Base-by-base conservation (phyloP, 2,888 invertebrate species). In the Thereva unica region DNA sequence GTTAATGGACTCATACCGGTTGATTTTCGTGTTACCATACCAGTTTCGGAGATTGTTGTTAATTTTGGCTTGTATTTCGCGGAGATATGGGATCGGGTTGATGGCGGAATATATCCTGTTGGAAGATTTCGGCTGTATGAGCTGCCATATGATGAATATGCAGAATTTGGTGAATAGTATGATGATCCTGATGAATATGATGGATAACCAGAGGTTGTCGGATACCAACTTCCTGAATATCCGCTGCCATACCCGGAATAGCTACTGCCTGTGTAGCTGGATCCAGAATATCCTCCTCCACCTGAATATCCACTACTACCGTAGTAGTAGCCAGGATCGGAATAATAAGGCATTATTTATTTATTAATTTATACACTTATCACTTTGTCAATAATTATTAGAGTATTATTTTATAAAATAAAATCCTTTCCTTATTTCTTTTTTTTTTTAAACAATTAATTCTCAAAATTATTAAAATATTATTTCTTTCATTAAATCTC, bases 11-110 rank as follows among this genome's bases (percentile, higher is more conserved):
- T 80, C 9, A 81, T 74, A 4, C 76, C 75, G 54, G 73, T 72
- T 4, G 72, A 66, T 3, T 73, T 67, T 4, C 74, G 71, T 45
- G 75, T 67, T 0, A 71, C 72, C 1, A 76, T 66, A 0, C 84
- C 83, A 1, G 83, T 78, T 77, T 89, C 88, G 5, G 88, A 86
- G 64, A 92, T 92, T 2, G 92, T 89, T 4, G 89, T 86, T 63
- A 92, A 80, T 74, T 89, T 88, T 0, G 92, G 91, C 50, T 89
- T 86, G 76, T 89, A 92, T 42, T 85, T 84, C 1, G 83, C 78
- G 1, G 76, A 71, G 6, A 73, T 79, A 63, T 73, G 73, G 12
- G 75, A 73, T 35, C 78, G 74, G 12, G 77, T 66, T 6, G 78
- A 71, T 50, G 78, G 70, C 12, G 77, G 71, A 53, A 74, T 71